Evolutionary conservation across 2,797 vertebrate genomes (phyloP), one percentile per base, ranked within the genome.

Genomic region (Periophthalmus magnuspinnatus): DNA sequence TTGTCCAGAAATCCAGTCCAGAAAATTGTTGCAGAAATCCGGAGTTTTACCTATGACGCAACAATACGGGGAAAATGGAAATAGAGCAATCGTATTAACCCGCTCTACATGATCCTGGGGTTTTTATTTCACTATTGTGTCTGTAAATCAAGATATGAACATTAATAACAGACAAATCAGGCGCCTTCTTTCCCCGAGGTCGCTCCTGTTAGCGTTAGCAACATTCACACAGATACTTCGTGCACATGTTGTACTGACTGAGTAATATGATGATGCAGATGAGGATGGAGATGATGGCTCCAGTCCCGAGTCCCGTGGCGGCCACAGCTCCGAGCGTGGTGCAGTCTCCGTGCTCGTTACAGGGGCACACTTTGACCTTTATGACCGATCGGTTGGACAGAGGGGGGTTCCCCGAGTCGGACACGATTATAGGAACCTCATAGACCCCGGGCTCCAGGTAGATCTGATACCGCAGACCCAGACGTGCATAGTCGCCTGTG

Each of bases 301-400:
- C 96, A 0, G 96, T 97, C 74, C 97, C 96, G 81, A 98, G 93
- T 21, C 96, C 95, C 0, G 96, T 93, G 0, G 96, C 96, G 0
- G 95, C 96, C 78, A 97, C 95, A 0, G 97, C 96, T 0, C 96
- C 96, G 0, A 95, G 76, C 2, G 95, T 91, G 68, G 95, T 97
- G 83, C 97, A 98, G 91, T 98, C 97, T 0, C 96, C 95, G 0
- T 96, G 94, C 74, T 96, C 94, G 0, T 97, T 96, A 0, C 97
- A 98, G 0, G 96, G 95, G 75, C 97, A 98, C 89, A 98, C 97
- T 87, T 98, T 98, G 78, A 98, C 95, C 72, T 96, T 97, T 89
- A 98, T 95, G 87, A 96, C 2, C 0, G 96, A 97, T 0, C 89
- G 94, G 89, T 97, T 97, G 83, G 95, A 96, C 87, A 97, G 67